Evolutionary conservation across 1,140 invertebrate genomes (phyloP), one percentile per base, ranked within the genome.

Genomic region (Pissodes strobi): DNA sequence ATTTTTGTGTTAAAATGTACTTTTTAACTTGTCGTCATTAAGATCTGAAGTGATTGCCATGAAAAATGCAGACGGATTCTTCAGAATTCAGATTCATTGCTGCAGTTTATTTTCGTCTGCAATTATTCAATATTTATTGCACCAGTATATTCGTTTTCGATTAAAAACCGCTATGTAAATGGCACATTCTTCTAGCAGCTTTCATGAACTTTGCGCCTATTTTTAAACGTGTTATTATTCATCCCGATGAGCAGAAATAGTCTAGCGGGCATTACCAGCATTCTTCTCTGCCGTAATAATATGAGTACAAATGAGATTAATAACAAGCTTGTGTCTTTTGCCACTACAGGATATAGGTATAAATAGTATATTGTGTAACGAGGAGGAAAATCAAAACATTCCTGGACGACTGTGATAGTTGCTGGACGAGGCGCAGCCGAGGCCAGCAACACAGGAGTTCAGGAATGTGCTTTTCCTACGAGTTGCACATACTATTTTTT

Each of bases 21-120:
- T 67, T 67, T 67, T 67, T 52, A 58, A 39, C 37, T 45, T 66
- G 65, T 67, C 65, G 59, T 67, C 65, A 52, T 67, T 65, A 39
- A 56, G 51, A 63, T 63, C 52, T 23, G 38, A 55, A 37, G 30
- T 56, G 52, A 65, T 65, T 51, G 55, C 63, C 53, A 25, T 51
- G 46, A 53, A 66, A 59, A 66, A 59, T 66, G 64, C 64, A 66
- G 64, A 66, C 64, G 64, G 49, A 66, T 59, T 59, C 64, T 46
- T 34, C 38, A 39, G 59, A 38, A 61, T 61, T 51, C 46, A 22
- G 41, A 13, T 6, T 17, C 30, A 22, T 8, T 37, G 27, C 52
- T 22, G 25, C 30, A 37, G 53, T 41, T 53, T 56, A 56, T 57
- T 56, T 64, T 64, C 43, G 41, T 17, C 52, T 13, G 52, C 43